Evolutionary conservation across 30 jellyfish, hydroid and myxozoan genomes (phyloP).

Genomic region (Haliclystus octoradiatus): DNA sequence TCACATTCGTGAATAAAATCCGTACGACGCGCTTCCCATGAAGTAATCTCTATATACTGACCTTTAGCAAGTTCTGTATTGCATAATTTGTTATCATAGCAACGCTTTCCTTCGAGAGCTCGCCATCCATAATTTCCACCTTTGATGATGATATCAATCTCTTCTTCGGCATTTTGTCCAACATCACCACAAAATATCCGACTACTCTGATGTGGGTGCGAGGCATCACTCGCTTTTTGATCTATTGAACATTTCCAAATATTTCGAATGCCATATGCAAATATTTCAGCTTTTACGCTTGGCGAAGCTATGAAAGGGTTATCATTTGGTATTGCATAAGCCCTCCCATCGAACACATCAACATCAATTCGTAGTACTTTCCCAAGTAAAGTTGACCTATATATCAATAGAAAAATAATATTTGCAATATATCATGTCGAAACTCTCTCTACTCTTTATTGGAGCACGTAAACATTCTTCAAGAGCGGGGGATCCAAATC

Average conservation of each 20-base stretch:
- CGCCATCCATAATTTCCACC: constrained; percentile 99
- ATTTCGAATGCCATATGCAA: constrained; percentile 81
- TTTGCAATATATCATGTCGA: too few species aligned
- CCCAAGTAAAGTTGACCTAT: constrained; percentile 70
- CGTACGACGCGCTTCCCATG: too few species aligned
- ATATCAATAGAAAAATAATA: neutral
- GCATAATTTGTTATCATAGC: constrained; percentile 69
- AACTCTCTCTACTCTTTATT: too few species aligned
- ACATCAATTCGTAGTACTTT: constrained; percentile 80
- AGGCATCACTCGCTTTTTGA: constrained; percentile 5
- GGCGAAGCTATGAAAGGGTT: constrained; percentile 47
- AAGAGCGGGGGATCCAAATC: too few species aligned
- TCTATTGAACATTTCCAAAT: constrained; percentile 90
- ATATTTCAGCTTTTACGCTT: constrained; percentile 57
- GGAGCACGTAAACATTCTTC: too few species aligned
- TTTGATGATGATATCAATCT: constrained; percentile 63
- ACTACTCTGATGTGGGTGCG: neutral
- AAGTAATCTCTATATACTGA: too few species aligned
- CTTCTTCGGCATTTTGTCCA: constrained; percentile 77
- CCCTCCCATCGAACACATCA: constrained; percentile 50
- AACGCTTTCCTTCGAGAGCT: constrained; percentile 60
- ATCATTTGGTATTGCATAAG: constrained; percentile 59
- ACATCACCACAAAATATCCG: constrained; percentile 88
- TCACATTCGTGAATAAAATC: too few species aligned
- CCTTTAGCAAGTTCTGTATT: too few species aligned